phyloP scores from a whole-genome alignment of 2,888 invertebrate genomes.

The Oxytorus armatus region DNA sequence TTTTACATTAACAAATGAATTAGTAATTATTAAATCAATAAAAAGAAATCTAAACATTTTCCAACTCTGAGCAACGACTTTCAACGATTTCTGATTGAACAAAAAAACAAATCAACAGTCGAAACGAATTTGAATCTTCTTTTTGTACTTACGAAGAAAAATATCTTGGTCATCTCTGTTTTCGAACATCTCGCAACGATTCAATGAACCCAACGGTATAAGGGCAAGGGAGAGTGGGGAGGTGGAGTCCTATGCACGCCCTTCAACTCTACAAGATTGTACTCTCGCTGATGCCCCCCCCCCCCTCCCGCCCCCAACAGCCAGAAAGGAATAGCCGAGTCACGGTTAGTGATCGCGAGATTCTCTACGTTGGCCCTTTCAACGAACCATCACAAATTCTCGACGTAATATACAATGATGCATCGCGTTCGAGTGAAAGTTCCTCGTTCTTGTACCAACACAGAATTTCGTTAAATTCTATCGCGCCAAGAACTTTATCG shows the following conservation, averaged over 20 bases:
- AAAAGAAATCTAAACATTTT: too few relatives aligned
- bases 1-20: too few relatives aligned
- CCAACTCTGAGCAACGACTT: too few relatives aligned
- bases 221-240: slow-evolving; percentile 24
- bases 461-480: slow-evolving; percentile 47
- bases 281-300: slow-evolving; percentile 64
- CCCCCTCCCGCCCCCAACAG: slow-evolving; percentile 32
- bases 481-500: slow-evolving; percentile 12
- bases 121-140: too few relatives aligned
- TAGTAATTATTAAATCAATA: too few relatives aligned
- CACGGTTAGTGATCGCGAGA: slow-evolving; percentile 76
- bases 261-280: slow-evolving; percentile 37
- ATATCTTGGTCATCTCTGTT: slow-evolving; percentile 1
- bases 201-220: slow-evolving; percentile 40
- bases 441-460: slow-evolving; percentile 11
- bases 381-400: slow-evolving; percentile 47
- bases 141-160: too few relatives aligned
- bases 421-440: slow-evolving; percentile 52
- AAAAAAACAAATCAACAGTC: too few relatives aligned
- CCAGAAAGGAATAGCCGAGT: slow-evolving; percentile 72
- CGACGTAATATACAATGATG: slow-evolving; percentile 45
- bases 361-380: slow-evolving; percentile 8
- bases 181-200: slow-evolving; percentile 33
- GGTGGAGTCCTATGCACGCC: slow-evolving; percentile 10
- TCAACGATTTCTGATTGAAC: too few relatives aligned